phyloP scores from a whole-genome alignment of 2,888 invertebrate species.

The Ichneumon xanthorius region DNA sequence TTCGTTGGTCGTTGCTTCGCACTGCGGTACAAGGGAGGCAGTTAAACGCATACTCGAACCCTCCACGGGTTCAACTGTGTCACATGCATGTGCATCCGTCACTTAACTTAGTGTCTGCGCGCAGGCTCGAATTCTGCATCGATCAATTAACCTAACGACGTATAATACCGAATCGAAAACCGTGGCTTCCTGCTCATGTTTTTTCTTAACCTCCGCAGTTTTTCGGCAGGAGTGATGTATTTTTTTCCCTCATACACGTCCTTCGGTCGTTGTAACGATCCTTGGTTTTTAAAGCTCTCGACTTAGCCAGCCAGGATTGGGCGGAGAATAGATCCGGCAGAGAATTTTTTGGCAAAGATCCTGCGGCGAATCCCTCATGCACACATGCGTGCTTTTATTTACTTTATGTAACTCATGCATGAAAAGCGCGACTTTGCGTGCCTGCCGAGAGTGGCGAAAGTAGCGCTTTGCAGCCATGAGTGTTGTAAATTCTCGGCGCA shows the following conservation, averaged over 20 bases:
- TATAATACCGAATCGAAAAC: neutral
- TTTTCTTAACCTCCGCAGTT: neutral
- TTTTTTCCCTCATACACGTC: neutral
- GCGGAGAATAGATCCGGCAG: constrained; percentile 21
- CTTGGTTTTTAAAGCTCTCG: constrained; percentile 2
- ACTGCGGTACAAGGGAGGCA: constrained; percentile 20
- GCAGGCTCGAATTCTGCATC: constrained; percentile 20
- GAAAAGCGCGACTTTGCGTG: no score
- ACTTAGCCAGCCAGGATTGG: neutral
- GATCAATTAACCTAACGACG: constrained; percentile 23
- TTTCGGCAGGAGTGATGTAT: neutral
- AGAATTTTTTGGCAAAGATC: neutral
- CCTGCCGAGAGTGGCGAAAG: no score
- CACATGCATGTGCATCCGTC: neutral
- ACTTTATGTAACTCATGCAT: no score
- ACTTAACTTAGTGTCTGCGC: neutral
- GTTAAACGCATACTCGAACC: constrained; percentile 29
- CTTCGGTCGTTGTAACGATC: neutral
- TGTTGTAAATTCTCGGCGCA: no score
- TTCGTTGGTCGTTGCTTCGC: constrained; percentile 42
- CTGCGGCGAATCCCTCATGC: no score
- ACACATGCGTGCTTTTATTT: no score
- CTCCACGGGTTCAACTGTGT: neutral
- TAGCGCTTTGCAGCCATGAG: no score
- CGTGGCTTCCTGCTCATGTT: neutral